These are phyloP conservation scores for Vipera ursinii DNA, from an alignment of 2,797 vertebrate species.

Conservation along the genomic window DNA sequence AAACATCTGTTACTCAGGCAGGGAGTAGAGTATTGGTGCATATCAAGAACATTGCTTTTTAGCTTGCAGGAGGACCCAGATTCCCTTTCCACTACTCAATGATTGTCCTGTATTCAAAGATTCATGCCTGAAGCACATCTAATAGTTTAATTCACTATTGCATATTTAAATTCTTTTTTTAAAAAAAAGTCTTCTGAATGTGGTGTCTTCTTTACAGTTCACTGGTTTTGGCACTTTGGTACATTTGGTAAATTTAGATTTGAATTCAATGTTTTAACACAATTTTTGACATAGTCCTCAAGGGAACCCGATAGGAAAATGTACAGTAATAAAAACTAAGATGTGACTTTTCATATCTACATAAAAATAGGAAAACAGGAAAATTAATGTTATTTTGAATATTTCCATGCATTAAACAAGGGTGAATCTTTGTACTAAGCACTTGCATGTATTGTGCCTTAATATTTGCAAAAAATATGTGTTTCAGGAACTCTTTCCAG, in stretches of 20 bases:
- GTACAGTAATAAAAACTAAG: not conserved
- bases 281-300: not conserved
- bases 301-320: not conserved
- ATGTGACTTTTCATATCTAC: not conserved
- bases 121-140: not conserved
- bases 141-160: not conserved
- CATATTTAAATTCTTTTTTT: not conserved
- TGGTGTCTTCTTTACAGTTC: not conserved
- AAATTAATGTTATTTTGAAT: not conserved
- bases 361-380: not conserved
- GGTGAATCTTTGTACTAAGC: not conserved
- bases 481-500: constrained; percentile 91
- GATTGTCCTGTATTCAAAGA: not conserved
- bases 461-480: not conserved
- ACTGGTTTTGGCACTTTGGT: not conserved
- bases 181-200: not conserved
- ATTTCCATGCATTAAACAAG: not conserved
- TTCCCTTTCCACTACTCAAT: not conserved
- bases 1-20: not conserved
- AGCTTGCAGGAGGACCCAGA: not conserved
- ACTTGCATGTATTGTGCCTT: not conserved
- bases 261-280: not conserved
- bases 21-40: not conserved
- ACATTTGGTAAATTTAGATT: not conserved
- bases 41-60: not conserved